A percentile compares a stretch with the other conserved stretches of the same genome.
phyloP scores from a whole-genome alignment of 2,113 vertebrate genomes.

The Motacilla tschutschensis region DNA sequence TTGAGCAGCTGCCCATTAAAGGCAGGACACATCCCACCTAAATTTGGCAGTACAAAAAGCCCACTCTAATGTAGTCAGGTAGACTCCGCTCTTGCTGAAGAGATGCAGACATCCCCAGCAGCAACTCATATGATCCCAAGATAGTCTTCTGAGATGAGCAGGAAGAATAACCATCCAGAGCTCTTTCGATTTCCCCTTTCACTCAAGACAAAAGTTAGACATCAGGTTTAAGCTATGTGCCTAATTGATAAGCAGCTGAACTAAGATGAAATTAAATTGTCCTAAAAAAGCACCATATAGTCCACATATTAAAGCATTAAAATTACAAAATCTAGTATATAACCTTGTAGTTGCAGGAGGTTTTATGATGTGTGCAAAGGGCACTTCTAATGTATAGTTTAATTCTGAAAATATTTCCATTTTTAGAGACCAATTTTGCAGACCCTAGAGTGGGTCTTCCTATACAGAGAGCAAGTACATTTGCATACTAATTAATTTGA shows the following conservation, averaged over 20 bases:
- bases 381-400: neutral
- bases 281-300: neutral
- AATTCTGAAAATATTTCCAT: neutral
- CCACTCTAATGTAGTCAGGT: neutral
- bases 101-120: neutral
- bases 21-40: neutral
- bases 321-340: neutral
- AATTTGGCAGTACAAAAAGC: neutral
- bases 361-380: neutral
- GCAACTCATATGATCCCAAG: neutral
- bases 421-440: neutral
- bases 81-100: neutral
- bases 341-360: neutral
- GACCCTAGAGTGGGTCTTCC: neutral
- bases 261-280: neutral
- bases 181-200: neutral
- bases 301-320: neutral
- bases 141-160: neutral
- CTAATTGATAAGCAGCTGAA: neutral
- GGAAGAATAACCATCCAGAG: neutral
- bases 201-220: neutral
- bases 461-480: neutral
- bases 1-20: neutral
- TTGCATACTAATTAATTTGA: neutral
- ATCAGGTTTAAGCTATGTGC: neutral